phyloP scores from a whole-genome alignment of 2,888 invertebrate species.

The Celastrina argiolus region DNA sequence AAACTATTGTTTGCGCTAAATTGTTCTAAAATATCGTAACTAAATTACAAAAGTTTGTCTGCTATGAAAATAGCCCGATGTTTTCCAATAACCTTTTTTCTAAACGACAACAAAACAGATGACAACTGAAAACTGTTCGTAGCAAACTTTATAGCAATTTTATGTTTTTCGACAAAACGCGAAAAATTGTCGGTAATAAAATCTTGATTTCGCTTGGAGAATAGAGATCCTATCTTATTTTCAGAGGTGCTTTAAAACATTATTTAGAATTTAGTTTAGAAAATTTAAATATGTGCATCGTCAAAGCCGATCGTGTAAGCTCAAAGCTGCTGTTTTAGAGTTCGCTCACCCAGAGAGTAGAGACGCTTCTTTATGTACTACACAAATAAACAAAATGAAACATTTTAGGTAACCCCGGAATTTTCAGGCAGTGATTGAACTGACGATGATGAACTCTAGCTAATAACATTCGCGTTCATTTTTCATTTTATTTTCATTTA shows the following conservation, averaged over 20 bases:
- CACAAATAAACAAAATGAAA: too few species aligned
- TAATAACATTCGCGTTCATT: too few species aligned
- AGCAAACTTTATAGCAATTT: not conserved
- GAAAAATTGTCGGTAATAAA: slow-evolving; percentile 9
- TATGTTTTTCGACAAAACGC: not conserved
- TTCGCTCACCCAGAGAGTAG: too few species aligned
- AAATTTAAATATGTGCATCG: not conserved
- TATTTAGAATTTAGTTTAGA: not conserved
- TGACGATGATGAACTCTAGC: too few species aligned
- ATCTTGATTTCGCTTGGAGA: not conserved
- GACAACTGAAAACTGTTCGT: slow-evolving; percentile 1
- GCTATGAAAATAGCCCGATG: not conserved
- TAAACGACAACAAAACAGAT: not conserved
- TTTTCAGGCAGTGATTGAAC: too few species aligned
- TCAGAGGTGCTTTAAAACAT: not conserved
- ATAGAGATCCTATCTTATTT: not conserved
- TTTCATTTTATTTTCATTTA: too few species aligned
- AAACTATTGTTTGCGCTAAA: not conserved
- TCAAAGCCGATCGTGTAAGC: too few species aligned
- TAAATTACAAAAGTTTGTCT: not conserved
- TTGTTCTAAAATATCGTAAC: not conserved
- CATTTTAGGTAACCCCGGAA: too few species aligned
- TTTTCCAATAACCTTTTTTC: not conserved
- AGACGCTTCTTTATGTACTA: too few species aligned
- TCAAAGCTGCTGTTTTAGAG: too few species aligned